A percentile compares a stretch with the other conserved stretches of the same genome.
phyloP scores from a whole-genome alignment of 2,797 vertebrate species.

The Triplophysa yarkandensis region DNA sequence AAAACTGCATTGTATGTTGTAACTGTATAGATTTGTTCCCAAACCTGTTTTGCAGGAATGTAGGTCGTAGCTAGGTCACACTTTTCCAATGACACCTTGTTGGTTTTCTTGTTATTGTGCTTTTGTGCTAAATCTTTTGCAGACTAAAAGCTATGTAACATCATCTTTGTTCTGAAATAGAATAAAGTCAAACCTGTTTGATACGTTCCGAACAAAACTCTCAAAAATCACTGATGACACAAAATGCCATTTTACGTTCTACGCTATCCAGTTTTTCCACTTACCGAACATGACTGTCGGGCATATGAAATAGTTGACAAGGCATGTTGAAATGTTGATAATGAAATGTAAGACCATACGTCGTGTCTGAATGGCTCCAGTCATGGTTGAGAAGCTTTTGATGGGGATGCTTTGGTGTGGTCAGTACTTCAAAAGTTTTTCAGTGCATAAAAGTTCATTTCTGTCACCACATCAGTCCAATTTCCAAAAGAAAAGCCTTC shows the following conservation, averaged over 20 bases:
- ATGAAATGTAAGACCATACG: not conserved
- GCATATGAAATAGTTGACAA: conserved; percentile 7
- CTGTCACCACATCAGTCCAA: conserved; percentile 40
- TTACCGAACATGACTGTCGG: not conserved
- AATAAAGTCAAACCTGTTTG: conserved; percentile 15
- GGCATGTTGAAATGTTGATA: not conserved
- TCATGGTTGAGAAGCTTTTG: conserved; percentile 11
- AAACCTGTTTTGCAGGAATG: not conserved
- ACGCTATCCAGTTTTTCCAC: conserved; percentile 21
- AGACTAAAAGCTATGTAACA: conserved; percentile 8
- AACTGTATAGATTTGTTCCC: not conserved
- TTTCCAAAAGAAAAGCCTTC: conserved; percentile 37
- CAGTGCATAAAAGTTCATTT: conserved; percentile 33
- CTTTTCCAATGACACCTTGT: not conserved
- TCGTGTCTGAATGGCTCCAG: conserved; percentile 13
- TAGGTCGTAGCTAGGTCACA: not conserved
- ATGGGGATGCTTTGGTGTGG: conserved; percentile 46
- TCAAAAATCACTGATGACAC: conserved; percentile 26
- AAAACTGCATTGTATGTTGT: not conserved
- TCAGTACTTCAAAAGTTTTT: conserved; percentile 3
- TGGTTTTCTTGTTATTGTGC: not conserved
- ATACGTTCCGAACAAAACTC: conserved; percentile 15
- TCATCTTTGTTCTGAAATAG: not conserved
- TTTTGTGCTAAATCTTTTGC: not conserved
- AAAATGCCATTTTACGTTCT: conserved; percentile 6